Conservation (phyloP, 2,797 vertebrate species). For the Mormyrus proboscirostris region DNA sequence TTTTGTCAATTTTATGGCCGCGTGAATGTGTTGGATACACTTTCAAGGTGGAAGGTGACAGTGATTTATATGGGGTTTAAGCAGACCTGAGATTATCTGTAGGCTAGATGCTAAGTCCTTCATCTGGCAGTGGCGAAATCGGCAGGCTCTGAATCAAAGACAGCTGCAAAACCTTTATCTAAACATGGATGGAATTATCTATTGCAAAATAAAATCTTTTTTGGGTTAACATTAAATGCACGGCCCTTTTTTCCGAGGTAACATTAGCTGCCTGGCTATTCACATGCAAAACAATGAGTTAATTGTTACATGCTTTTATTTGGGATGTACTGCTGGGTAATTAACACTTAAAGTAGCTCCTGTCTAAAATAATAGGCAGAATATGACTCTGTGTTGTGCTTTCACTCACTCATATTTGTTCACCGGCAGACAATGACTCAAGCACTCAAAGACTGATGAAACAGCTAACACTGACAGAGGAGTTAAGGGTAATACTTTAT, state of each 20-base stretch:
- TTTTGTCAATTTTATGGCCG: not conserved
- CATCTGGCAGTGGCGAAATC: not conserved
- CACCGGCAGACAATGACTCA: not conserved
- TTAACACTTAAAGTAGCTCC: not conserved
- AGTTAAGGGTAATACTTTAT: not conserved
- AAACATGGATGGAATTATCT: not conserved
- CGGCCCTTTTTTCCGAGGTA: not conserved
- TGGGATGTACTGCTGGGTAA: not conserved
- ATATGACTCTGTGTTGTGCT: not conserved
- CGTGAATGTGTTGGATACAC: not conserved
- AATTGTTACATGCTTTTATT: not conserved
- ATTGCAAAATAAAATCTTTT: constrained; percentile 7
- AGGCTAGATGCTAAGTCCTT: not conserved
- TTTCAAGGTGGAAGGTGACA: constrained; percentile 19
- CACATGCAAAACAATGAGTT: not conserved
- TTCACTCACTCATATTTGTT: not conserved
- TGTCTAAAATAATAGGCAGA: not conserved
- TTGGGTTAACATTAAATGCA: not conserved
- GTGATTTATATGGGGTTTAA: constrained; percentile 7
- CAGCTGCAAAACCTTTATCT: not conserved
- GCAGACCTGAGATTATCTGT: constrained; percentile 3
- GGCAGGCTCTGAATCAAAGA: not conserved
- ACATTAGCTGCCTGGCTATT: not conserved
- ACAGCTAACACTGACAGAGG: not conserved
- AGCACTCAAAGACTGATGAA: not conserved